Percentiles rank a stretch among this genome's conserved stretches.
Evolutionary conservation across 2,797 vertebrate species (phyloP).

Genomic region (Myioborus melanocephalus): DNA sequence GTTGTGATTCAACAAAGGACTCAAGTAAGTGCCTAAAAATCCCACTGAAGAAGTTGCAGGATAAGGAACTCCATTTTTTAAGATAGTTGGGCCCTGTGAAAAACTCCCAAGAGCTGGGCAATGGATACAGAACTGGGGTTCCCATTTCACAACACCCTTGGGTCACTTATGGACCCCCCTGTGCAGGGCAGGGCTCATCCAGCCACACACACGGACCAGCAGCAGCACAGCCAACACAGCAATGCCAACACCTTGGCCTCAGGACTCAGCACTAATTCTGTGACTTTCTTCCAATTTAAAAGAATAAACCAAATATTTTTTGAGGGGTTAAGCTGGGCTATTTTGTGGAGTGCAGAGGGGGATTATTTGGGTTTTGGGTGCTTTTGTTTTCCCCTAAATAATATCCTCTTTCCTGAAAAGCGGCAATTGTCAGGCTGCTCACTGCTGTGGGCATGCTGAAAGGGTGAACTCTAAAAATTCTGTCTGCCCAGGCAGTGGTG

Average conservation of each 20-base stretch:
- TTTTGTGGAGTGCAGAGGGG: accelerated
- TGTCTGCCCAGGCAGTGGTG: not conserved
- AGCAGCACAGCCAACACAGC: not conserved
- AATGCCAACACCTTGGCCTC: not conserved
- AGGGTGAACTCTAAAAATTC: not conserved
- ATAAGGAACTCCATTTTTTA: not conserved
- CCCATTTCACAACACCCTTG: not conserved
- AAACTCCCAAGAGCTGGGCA: not conserved
- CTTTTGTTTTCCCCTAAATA: not conserved
- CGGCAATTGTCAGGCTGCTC: not conserved
- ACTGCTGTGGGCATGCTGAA: not conserved
- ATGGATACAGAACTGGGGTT: not conserved
- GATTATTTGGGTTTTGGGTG: not conserved
- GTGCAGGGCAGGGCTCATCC: not conserved
- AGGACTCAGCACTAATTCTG: not conserved
- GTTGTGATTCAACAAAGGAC: not conserved
- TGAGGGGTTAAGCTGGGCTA: not conserved
- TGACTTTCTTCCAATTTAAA: not conserved
- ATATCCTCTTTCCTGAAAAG: not conserved
- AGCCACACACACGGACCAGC: not conserved
- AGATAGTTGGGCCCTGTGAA: not conserved
- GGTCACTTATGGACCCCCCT: not conserved
- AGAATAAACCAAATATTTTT: not conserved
- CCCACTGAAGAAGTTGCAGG: not conserved
- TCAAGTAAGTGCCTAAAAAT: not conserved